Evolutionary conservation across 2,888 invertebrate genomes (phyloP), one percentile per base, ranked within the genome.

Genomic region (Coecobrya sp.): DNA sequence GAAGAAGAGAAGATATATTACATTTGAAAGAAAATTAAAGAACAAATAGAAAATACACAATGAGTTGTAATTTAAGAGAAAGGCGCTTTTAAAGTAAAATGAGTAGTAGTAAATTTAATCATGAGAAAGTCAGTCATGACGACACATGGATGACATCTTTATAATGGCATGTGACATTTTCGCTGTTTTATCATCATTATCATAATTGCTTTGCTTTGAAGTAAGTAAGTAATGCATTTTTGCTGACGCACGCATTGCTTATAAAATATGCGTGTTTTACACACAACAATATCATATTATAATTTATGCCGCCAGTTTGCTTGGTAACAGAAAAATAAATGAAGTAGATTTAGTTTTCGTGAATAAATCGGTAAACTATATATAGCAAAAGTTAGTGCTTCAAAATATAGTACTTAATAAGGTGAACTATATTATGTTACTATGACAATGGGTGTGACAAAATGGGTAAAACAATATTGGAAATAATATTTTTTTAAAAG

Each of bases 191-290:
- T 55, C 55, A n/a, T 55, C 55, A 70, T 79, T 19, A 45, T 79
- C 25, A 49, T 36, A 25, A 70, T 70, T 68, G 68, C 68, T n/a
- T 79, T 82, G 59, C 27, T 55, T 13, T 19, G 59, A n/a, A 49
- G 45, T n/a, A n/a, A n/a, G n/a, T n/a, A 76, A 42, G 42, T 25
- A 76, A 25, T 76, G 52, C 30, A 55, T 82, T 42, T 19, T 13
- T 76, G 55, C 25, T 81, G 81, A 81, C 81, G 86, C 86, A 86
- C 86, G 86, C 86, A 86, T 86, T 86, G 45, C 65, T 49, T 65
- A 86, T 68, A 86, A 65, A 45, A 65, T 45, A 68, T 86, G 86
- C 86, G 85, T 68, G 36, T 86, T 68, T 8, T 13, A 4, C 45
- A 22, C 45, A 49, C 1, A 8, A 70, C n/a, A 70, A 42, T 70